Base-by-base conservation (phyloP, 2,797 vertebrate genomes). In the Coranthus polyacanthus region DNA sequence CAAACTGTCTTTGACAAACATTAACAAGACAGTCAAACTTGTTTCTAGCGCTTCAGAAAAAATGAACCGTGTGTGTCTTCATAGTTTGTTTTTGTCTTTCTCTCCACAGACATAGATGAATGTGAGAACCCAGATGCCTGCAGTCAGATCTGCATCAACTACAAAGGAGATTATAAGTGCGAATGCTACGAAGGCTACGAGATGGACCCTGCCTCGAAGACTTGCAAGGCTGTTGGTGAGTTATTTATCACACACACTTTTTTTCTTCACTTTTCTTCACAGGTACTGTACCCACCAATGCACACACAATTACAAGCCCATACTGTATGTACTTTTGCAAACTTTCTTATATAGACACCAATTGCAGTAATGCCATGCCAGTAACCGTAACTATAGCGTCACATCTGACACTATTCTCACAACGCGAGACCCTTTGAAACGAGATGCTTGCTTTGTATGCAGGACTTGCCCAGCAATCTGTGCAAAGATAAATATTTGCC, bases 61-160 rank as follows among this genome's bases (percentile, higher is more conserved):
- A 59, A 54, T 2, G 0, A 17, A 18, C n/a, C n/a, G n/a, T n/a
- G 5, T 45, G 6, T 34, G 17, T 64, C 13, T 22, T 15, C 29
- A 2, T 21, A 4, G 13, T 54, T 56, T 45, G 32, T 4, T 51
- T 63, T 41, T 54, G 6, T 36, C 13, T 64, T 65, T 81, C 18
- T 69, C 24, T 46, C 38, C 32, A 12, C 64, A 99, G 98, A 99
- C 93, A 96, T 99, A 68, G 95, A 99, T 8, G 98, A 99, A 89
- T 99, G 98, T 83, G 95, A 98, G 92, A 96, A 98, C 82, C 95
- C 95, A 4, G 95, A 98, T 2, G 93, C 95, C 80, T 99, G 98
- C 94, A 99, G 98, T 92, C 98, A 99, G 90, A 96, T 97, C 92
- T 99, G 98, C 89, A 94, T 98, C 92, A 99, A 99, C 92, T 98